Percentiles rank a stretch among this genome's conserved stretches.
Conservation (phyloP, 30 jellyfish, hydroid and myxozoan species). For the Hydractinia symbiolongicarpus region DNA sequence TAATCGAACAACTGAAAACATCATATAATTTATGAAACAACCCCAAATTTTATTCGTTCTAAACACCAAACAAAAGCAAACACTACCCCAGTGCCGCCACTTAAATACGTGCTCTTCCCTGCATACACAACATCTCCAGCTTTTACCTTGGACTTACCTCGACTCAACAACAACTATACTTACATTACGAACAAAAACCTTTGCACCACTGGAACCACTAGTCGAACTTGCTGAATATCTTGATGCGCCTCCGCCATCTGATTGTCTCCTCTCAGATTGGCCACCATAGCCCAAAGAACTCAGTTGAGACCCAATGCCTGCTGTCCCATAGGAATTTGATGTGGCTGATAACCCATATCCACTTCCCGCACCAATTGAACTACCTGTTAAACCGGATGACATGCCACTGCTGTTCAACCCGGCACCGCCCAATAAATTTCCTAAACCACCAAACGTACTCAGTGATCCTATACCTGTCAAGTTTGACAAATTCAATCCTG, state of each 20-base stretch:
- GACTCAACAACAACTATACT: constrained; percentile 36
- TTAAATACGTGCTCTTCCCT: no score
- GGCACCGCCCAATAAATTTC: constrained; percentile 45
- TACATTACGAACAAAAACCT: constrained; percentile 92
- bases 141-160: not conserved
- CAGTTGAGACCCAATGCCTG: constrained; percentile 39
- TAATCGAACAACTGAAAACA: no score
- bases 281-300: constrained; percentile 38
- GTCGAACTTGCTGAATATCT: constrained; percentile 28
- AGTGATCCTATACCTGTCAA: constrained; percentile 23
- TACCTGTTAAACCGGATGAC: constrained; percentile 17
- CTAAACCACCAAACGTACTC: constrained; percentile 45
- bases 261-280: constrained; percentile 25
- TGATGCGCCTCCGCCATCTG: constrained; percentile 21
- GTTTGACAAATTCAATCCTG: constrained; percentile 8
- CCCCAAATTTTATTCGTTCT: no score
- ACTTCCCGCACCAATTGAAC: constrained; percentile 37
- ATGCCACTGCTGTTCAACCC: constrained; percentile 19
- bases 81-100: no score
- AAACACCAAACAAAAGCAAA: no score
- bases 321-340: constrained; percentile 20
- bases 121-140: no score
- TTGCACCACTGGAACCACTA: constrained; percentile 55
- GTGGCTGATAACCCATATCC: constrained; percentile 33
- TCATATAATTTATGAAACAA: no score